A percentile compares a stretch with the other conserved stretches of the same genome.
These are phyloP conservation scores for Lasioglossum calceatum DNA, from an alignment of 2,888 invertebrate genomes.

Conservation along the genomic window DNA sequence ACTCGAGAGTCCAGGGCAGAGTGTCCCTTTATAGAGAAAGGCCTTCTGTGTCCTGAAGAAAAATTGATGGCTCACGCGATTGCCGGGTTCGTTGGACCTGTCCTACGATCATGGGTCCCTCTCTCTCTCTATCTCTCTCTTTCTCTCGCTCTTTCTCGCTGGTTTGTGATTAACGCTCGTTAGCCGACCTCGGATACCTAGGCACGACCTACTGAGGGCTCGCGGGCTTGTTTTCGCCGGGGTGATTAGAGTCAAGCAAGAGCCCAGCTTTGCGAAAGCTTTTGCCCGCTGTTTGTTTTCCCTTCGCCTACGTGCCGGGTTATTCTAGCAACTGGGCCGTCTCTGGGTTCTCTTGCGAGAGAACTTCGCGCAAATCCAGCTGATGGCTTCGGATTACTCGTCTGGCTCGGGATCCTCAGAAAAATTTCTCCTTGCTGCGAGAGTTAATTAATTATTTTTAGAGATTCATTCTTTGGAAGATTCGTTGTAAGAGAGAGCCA, in stretches of 20 bases:
- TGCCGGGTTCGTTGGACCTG: slow-evolving; percentile 10
- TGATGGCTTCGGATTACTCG: not conserved
- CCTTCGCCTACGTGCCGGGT: not conserved
- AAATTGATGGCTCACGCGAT: slow-evolving; percentile 45
- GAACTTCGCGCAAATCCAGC: not conserved
- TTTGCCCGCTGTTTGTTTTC: not conserved
- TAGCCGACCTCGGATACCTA: slow-evolving; percentile 18
- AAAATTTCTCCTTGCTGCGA: not conserved
- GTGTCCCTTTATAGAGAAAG: slow-evolving; percentile 26
- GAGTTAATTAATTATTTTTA: slow-evolving; percentile 1
- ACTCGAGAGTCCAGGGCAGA: slow-evolving; percentile 30
- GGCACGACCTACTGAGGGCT: slow-evolving; percentile 10
- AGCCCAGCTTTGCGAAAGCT: slow-evolving; percentile 4
- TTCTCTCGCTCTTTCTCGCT: not conserved
- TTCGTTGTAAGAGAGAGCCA: not conserved
- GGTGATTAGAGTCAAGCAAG: slow-evolving; percentile 8
- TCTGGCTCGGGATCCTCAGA: not conserved
- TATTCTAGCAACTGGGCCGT: not conserved
- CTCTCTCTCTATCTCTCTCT: not conserved
- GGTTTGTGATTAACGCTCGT: slow-evolving; percentile 41
- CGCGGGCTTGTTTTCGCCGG: not conserved
- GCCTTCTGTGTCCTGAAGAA: slow-evolving; percentile 19
- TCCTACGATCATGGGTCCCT: not conserved
- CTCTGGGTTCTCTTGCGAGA: not conserved
- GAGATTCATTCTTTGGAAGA: not conserved